A percentile compares a stretch with the other conserved stretches of the same genome.
Conservation (phyloP, 2,113 vertebrate genomes). For the Synchiropus splendidus region DNA sequence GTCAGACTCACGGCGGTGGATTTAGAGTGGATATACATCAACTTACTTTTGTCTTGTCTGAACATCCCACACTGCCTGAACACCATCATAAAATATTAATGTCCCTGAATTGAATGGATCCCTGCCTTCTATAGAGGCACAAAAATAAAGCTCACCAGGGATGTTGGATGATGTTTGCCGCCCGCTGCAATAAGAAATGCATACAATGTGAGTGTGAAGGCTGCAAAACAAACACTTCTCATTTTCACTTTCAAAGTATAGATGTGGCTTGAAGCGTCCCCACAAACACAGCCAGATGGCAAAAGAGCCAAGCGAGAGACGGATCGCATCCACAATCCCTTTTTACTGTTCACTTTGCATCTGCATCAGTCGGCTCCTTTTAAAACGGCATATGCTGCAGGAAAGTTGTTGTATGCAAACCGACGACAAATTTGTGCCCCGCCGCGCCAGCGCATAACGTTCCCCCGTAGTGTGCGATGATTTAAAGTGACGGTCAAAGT, state of each 20-base stretch:
- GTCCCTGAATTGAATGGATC: background rate
- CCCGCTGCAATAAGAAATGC: background rate
- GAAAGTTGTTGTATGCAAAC: constrained; percentile 25
- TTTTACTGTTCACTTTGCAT: constrained; percentile 40
- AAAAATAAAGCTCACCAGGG: background rate
- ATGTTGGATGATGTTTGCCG: background rate
- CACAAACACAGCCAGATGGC: constrained; percentile 59
- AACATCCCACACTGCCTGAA: background rate
- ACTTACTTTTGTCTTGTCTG: background rate
- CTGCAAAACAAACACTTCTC: constrained; percentile 20
- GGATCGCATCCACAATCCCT: constrained; percentile 41
- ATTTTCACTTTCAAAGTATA: constrained; percentile 33
- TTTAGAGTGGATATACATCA: background rate
- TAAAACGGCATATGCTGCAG: constrained; percentile 23
- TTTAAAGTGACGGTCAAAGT: constrained; percentile 17
- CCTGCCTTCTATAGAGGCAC: background rate
- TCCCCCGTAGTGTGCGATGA: too few species aligned
- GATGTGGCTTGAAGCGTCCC: constrained; percentile 23
- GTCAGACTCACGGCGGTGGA: background rate
- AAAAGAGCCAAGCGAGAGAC: constrained; percentile 24
- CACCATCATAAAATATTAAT: background rate
- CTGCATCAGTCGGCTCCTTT: constrained; percentile 40
- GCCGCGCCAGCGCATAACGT: too few species aligned
- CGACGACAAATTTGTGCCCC: too few species aligned
- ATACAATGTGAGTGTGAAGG: constrained; percentile 1